A percentile compares a stretch with the other conserved stretches of the same genome.
Conservation (phyloP, 2,113 vertebrate genomes). For the Ictalurus furcatus region DNA sequence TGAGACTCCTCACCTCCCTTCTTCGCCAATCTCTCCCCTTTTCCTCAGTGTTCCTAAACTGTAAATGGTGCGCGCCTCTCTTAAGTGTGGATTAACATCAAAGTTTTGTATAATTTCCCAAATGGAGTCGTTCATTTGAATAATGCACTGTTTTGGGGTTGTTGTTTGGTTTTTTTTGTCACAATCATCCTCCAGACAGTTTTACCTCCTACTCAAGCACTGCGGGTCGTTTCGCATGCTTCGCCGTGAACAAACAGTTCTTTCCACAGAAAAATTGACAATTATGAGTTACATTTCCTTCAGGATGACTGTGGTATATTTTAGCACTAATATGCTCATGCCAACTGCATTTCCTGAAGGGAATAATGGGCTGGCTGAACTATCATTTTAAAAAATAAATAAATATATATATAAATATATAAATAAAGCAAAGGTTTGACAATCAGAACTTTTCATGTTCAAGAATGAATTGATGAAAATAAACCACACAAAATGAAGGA, state of each 20-base stretch:
- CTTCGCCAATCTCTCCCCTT: background rate
- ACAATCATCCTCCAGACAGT: background rate
- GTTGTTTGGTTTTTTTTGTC: background rate
- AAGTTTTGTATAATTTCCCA: background rate
- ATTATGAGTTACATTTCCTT: background rate
- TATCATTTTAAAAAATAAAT: background rate
- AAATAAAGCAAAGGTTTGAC: no score
- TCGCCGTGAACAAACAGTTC: background rate
- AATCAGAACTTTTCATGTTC: no score
- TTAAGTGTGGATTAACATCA: background rate
- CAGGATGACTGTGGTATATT: background rate
- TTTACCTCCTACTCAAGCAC: conserved; percentile 11
- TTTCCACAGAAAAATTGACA: background rate
- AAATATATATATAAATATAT: no score
- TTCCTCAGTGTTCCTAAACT: background rate
- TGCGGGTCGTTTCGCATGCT: background rate
- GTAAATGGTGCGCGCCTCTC: background rate
- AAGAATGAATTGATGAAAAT: no score
- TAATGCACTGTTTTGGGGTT: background rate
- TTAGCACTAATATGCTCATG: background rate
- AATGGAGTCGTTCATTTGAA: conserved; percentile 13
- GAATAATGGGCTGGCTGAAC: background rate
- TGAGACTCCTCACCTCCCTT: background rate
- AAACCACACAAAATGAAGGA: no score
- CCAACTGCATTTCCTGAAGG: background rate